Evolutionary conservation across 2,113 vertebrate genomes (phyloP).

Genomic region (Felis chaus): DNA sequence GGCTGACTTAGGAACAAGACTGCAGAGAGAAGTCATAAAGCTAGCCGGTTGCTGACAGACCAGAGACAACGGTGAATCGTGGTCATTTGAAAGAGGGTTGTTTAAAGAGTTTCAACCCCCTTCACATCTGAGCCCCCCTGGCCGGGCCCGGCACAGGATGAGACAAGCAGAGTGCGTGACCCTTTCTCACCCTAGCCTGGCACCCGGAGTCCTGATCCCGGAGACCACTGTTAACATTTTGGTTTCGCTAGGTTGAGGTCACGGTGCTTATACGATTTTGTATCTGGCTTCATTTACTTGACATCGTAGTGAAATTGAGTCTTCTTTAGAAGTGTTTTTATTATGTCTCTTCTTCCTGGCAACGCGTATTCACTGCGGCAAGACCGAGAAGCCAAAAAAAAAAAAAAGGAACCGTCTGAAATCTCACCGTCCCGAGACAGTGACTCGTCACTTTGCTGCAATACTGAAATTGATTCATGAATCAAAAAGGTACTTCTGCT

Average conservation of each 20-base stretch:
- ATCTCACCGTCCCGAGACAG: constrained; percentile 56
- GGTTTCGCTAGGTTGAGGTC: constrained; percentile 22
- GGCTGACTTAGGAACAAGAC: neutral
- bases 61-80: neutral
- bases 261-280: constrained; percentile 41
- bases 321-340: constrained; percentile 58
- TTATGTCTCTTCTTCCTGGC: constrained; percentile 36
- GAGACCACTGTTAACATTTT: constrained; percentile 3
- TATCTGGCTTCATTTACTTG: constrained; percentile 54
- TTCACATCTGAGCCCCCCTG: neutral
- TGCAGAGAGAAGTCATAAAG: neutral
- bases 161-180: neutral
- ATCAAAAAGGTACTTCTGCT: constrained; percentile 30
- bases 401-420: constrained; percentile 49
- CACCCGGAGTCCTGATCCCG: neutral
- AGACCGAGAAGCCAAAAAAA: constrained; percentile 54
- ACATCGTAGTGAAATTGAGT: constrained; percentile 55
- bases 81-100: neutral
- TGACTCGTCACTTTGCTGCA: constrained; percentile 29
- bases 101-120: neutral
- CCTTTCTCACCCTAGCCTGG: neutral
- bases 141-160: neutral
- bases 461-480: constrained; percentile 61
- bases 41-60: neutral
- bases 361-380: constrained; percentile 56